Evolutionary conservation across 2,113 vertebrate genomes (phyloP).

Genomic region (Dipodomys ordii): DNA sequence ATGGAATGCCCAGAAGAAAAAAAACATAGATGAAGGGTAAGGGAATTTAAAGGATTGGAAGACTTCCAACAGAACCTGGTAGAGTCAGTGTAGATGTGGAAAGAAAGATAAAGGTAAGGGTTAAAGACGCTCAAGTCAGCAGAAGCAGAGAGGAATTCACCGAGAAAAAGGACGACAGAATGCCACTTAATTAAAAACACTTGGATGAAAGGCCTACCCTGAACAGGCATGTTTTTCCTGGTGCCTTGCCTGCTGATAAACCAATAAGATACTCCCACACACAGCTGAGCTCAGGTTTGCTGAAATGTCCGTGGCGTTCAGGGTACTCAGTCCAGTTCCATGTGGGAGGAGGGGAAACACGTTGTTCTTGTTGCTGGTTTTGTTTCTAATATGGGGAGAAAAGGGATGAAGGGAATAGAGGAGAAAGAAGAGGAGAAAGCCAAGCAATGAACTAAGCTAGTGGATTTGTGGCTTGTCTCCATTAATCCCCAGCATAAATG

Average conservation of each 20-base stretch:
- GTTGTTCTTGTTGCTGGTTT: background rate
- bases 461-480: background rate
- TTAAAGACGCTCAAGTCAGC: background rate
- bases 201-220: background rate
- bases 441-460: background rate
- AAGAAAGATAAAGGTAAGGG: conserved; percentile 6
- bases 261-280: background rate
- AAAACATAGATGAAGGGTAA: background rate
- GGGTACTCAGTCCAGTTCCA: background rate
- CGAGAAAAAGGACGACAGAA: background rate
- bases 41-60: conserved; percentile 26
- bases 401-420: background rate
- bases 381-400: background rate
- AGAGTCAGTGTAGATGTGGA: background rate
- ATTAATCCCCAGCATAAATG: background rate
- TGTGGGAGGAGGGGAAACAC: background rate
- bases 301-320: background rate
- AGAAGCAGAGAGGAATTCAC: conserved; percentile 13
- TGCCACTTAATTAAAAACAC: background rate
- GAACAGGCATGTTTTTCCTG: background rate
- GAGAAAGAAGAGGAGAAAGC: background rate
- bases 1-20: background rate
- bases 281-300: background rate
- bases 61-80: background rate
- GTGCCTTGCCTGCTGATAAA: background rate